Evolutionary conservation across 2,888 invertebrate species (phyloP).

Genomic region (Trichopoda pennipes): DNA sequence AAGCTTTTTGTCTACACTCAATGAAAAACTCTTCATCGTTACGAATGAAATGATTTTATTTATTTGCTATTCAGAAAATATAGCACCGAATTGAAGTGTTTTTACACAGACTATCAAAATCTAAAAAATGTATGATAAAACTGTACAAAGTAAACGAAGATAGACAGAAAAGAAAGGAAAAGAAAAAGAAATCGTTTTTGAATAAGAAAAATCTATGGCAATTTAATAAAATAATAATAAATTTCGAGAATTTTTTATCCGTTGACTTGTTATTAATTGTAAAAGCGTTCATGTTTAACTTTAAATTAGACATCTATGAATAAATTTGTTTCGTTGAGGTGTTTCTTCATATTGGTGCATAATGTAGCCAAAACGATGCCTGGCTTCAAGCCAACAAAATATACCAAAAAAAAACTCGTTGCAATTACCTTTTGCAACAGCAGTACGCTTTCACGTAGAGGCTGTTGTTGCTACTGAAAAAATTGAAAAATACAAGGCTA

Average conservation of each 20-base stretch:
- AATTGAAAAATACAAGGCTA: slow-evolving; percentile 57
- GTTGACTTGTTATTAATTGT: slow-evolving; percentile 62
- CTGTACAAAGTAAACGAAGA: slow-evolving; percentile 1
- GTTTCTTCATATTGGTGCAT: slow-evolving; percentile 7
- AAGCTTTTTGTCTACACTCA: too few species aligned
- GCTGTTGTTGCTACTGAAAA: slow-evolving; percentile 5
- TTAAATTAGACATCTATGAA: slow-evolving; percentile 67
- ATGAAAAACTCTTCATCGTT: background rate
- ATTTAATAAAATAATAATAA: slow-evolving; percentile 63
- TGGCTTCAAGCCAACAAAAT: slow-evolving; percentile 59
- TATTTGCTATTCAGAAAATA: background rate
- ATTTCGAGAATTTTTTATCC: slow-evolving; percentile 41
- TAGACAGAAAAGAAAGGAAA: background rate
- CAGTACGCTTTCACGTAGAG: slow-evolving; percentile 12
- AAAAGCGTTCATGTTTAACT: slow-evolving; percentile 68
- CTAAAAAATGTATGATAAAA: slow-evolving; percentile 52
- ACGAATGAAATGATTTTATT: slow-evolving; percentile 3
- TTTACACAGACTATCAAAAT: slow-evolving; percentile 50
- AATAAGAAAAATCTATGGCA: slow-evolving; percentile 49
- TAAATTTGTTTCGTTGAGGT: slow-evolving; percentile 64
- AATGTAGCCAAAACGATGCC: slow-evolving; percentile 24
- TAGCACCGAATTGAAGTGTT: background rate
- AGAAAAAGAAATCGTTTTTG: background rate
- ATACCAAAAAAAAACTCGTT: slow-evolving; percentile 24
- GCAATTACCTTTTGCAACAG: slow-evolving; percentile 43